Percentiles rank a stretch among this genome's conserved stretches.
These are phyloP conservation scores for Drosophila lini DNA, from an alignment of 1,140 invertebrate species.

Conservation along the genomic window DNA sequence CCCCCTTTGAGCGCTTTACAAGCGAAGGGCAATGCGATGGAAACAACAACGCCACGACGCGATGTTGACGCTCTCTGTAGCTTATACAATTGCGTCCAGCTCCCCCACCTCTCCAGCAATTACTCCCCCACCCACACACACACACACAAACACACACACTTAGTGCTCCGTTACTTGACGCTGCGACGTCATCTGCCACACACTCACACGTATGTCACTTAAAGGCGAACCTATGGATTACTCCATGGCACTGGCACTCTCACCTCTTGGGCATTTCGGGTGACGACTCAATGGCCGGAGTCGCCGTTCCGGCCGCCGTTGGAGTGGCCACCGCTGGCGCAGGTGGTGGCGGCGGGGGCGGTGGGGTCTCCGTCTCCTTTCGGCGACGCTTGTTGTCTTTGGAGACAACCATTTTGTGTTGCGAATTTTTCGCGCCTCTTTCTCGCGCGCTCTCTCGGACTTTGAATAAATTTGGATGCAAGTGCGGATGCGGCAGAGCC, in stretches of 20 bases:
- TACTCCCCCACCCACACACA: slow-evolving; percentile 11
- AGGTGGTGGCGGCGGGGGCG: slow-evolving; percentile 56
- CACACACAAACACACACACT: background rate
- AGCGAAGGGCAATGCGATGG: slow-evolving; percentile 24
- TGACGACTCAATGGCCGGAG: slow-evolving; percentile 78
- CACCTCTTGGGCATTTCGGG: slow-evolving; percentile 84
- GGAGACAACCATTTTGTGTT: slow-evolving; percentile 84
- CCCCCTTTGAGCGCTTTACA: slow-evolving; percentile 52
- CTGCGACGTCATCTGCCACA: slow-evolving; percentile 74
- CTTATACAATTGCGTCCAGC: slow-evolving; percentile 43
- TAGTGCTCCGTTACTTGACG: slow-evolving; percentile 11
- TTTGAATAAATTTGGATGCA: slow-evolving; percentile 33
- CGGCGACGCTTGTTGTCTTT: slow-evolving; percentile 84
- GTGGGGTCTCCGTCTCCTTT: slow-evolving; percentile 77
- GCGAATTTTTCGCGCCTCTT: slow-evolving; percentile 79
- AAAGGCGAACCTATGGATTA: slow-evolving; percentile 23
- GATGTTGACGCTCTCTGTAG: slow-evolving; percentile 53
- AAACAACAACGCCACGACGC: slow-evolving; percentile 66
- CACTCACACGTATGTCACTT: slow-evolving; percentile 22
- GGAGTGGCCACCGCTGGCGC: slow-evolving; percentile 36
- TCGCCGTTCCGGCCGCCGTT: slow-evolving; percentile 27
- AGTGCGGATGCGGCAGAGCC: slow-evolving; percentile 7
- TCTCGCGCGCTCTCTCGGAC: slow-evolving; percentile 37
- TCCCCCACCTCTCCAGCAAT: slow-evolving; percentile 1
- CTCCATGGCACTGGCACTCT: slow-evolving; percentile 29